Percentiles rank a stretch among this genome's conserved stretches.
Conservation (phyloP, 2,888 invertebrate genomes). For the Nemurella pictetii region DNA sequence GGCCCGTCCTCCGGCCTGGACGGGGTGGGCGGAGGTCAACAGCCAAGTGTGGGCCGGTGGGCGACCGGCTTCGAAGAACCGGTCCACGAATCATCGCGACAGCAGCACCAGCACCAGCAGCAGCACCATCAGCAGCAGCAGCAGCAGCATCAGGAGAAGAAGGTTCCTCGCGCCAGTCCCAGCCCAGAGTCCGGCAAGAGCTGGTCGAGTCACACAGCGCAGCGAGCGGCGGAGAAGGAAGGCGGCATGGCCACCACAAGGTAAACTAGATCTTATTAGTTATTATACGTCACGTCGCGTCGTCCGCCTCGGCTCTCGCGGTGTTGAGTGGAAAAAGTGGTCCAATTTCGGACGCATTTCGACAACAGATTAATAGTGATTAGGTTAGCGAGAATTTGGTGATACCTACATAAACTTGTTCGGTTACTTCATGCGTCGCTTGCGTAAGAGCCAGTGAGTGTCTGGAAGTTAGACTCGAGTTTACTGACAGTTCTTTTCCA, state of each 20-base stretch:
- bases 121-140: constrained; percentile 56
- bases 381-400: not conserved
- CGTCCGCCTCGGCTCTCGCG: not conserved
- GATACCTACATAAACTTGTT: no score
- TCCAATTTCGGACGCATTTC: not conserved
- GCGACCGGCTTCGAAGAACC: constrained; percentile 43
- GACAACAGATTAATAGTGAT: not conserved
- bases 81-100: constrained; percentile 51
- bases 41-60: constrained; percentile 46
- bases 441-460: not conserved
- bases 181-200: constrained; percentile 20
- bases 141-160: constrained; percentile 51
- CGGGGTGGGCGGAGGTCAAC: constrained; percentile 49
- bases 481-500: not conserved
- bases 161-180: constrained; percentile 44
- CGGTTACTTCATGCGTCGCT: not conserved
- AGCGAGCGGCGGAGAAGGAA: constrained; percentile 25
- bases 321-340: not conserved
- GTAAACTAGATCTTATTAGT: constrained; percentile 26
- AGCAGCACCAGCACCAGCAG: constrained; percentile 52
- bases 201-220: constrained; percentile 18
- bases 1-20: constrained; percentile 53
- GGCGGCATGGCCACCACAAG: constrained; percentile 39
- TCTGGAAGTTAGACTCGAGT: not conserved
- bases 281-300: no score